A percentile compares a stretch with the other conserved stretches of the same genome.
These are phyloP conservation scores for Clepsis dumicolana DNA, from an alignment of 2,888 invertebrate genomes.

Conservation along the genomic window DNA sequence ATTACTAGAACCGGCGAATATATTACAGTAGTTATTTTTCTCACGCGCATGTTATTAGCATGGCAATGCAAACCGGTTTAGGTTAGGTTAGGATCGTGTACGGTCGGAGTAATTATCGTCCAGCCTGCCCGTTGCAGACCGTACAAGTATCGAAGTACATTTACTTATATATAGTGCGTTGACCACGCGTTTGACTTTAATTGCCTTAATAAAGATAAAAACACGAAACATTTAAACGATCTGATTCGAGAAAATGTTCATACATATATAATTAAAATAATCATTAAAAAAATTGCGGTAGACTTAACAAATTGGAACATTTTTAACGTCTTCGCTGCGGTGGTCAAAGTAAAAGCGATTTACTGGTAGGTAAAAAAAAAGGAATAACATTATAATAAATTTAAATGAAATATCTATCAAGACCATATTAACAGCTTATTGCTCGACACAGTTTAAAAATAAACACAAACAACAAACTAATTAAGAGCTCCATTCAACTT, in stretches of 20 bases:
- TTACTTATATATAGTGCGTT: slow-evolving; percentile 19
- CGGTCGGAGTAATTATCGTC: neutral
- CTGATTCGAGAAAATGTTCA: neutral
- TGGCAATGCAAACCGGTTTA: neutral
- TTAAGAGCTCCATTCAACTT: slow-evolving; percentile 36
- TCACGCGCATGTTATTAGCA: neutral
- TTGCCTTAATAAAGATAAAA: slow-evolving; percentile 11
- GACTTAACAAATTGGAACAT: neutral
- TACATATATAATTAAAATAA: too few species aligned
- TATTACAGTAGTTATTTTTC: neutral
- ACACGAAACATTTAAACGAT: neutral
- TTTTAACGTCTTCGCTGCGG: neutral
- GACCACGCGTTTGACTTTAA: slow-evolving; percentile 23
- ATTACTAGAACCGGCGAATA: slow-evolving; percentile 3
- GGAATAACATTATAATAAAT: neutral
- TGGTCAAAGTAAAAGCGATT: neutral
- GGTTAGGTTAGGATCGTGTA: slow-evolving; percentile 6
- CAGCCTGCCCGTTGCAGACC: neutral
- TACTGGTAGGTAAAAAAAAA: neutral
- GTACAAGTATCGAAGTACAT: slow-evolving; percentile 1
- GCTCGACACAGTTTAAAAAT: slow-evolving; percentile 38
- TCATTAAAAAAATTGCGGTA: neutral
- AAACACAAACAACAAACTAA: slow-evolving; percentile 39
- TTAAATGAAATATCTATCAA: neutral
- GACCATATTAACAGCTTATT: slow-evolving; percentile 18